phyloP scores from a whole-genome alignment of 2,797 vertebrate genomes.

The Cheirogaleus major region DNA sequence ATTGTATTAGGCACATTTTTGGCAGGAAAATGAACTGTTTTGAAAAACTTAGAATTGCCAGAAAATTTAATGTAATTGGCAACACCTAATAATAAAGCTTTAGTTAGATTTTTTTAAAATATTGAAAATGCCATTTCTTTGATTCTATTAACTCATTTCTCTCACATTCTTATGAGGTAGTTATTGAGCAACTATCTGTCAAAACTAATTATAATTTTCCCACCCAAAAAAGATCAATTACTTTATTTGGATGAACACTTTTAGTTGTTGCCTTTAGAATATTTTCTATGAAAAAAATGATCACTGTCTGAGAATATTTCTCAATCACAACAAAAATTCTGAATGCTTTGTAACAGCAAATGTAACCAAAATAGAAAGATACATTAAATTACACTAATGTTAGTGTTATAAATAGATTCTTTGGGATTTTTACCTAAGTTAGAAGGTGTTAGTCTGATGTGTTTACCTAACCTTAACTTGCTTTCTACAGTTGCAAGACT shows the following conservation, averaged over 20 bases:
- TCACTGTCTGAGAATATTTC: conserved; percentile 1
- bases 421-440: neutral
- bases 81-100: conserved; percentile 45
- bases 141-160: conserved; percentile 60
- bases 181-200: conserved; percentile 41
- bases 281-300: neutral
- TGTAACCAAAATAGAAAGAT: neutral
- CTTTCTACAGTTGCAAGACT: neutral
- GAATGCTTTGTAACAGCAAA: neutral
- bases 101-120: neutral
- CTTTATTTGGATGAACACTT: neutral
- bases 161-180: conserved; percentile 56
- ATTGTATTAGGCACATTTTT: conserved; percentile 63
- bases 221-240: conserved; percentile 28
- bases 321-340: neutral
- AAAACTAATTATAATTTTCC: conserved; percentile 59
- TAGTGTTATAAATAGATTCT: neutral
- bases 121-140: conserved; percentile 59
- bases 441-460: neutral
- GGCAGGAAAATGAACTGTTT: conserved; percentile 59
- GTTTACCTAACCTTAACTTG: conserved; percentile 26
- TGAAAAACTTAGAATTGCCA: conserved; percentile 44
- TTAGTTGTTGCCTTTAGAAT: neutral
- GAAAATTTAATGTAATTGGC: conserved; percentile 50
- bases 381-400: neutral